A percentile compares a stretch with the other conserved stretches of the same genome.
Conservation (phyloP, 2,797 vertebrate genomes). For the Enteromius radiatus region DNA sequence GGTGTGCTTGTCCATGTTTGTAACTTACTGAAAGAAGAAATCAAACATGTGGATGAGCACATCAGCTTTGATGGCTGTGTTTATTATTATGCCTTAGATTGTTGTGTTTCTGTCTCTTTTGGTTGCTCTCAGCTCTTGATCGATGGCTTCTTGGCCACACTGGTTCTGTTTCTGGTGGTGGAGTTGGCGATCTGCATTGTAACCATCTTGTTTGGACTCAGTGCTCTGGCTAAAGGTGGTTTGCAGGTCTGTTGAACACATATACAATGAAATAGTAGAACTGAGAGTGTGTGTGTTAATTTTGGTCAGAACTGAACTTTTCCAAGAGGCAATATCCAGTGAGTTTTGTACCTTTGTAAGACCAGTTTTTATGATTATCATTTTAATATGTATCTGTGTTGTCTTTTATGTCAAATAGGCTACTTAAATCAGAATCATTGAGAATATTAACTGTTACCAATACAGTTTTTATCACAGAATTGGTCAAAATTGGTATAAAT, state of each 20-base stretch:
- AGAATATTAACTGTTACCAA: too few relatives aligned
- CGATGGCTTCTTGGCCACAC: conserved; percentile 78
- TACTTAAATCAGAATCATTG: too few relatives aligned
- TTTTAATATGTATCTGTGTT: too few relatives aligned
- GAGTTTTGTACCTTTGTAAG: too few relatives aligned
- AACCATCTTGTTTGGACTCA: conserved; percentile 80
- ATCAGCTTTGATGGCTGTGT: neutral
- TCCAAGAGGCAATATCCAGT: neutral
- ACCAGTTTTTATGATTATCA: too few relatives aligned
- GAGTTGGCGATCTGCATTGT: conserved; percentile 81
- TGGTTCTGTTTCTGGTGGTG: conserved; percentile 81
- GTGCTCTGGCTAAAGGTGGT: conserved; percentile 74
- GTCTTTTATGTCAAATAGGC: too few relatives aligned
- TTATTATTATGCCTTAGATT: neutral
- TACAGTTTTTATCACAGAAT: too few relatives aligned
- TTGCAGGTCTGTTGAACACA: conserved; percentile 67
- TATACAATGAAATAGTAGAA: neutral
- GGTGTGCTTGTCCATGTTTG: neutral
- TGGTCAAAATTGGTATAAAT: too few relatives aligned
- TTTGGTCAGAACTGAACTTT: neutral
- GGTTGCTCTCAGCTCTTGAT: conserved; percentile 72
- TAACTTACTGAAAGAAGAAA: neutral
- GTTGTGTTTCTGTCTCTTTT: conserved; percentile 13
- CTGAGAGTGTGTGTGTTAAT: neutral
- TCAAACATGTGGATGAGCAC: neutral